phyloP scores from a whole-genome alignment of 2,888 invertebrate genomes.

The Anticlea derivata region DNA sequence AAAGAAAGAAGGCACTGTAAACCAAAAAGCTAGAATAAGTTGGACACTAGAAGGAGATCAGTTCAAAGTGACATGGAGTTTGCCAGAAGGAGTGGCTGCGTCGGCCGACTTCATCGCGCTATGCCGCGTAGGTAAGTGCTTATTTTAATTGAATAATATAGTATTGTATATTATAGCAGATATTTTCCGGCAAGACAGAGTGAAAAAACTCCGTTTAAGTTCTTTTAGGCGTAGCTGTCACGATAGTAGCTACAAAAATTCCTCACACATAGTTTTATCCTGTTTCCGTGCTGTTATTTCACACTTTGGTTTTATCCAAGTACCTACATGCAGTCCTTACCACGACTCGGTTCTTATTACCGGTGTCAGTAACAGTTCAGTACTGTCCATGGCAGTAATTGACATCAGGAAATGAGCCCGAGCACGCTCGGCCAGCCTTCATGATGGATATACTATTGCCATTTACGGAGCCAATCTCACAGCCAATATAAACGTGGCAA shows the following conservation, averaged over 20 bases:
- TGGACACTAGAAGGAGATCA: slow-evolving; percentile 73
- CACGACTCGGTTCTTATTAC: slow-evolving; percentile 39
- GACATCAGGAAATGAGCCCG: slow-evolving; percentile 57
- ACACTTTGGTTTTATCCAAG: slow-evolving; percentile 6
- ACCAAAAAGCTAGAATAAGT: slow-evolving; percentile 45
- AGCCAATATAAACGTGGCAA: slow-evolving; percentile 23
- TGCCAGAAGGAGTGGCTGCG: slow-evolving; percentile 65
- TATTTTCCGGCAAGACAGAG: too few species aligned
- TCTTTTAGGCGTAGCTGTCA: too few species aligned
- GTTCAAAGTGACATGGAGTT: slow-evolving; percentile 73
- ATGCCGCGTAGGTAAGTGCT: slow-evolving; percentile 79
- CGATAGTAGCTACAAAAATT: neutral
- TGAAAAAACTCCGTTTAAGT: too few species aligned
- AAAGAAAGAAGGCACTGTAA: slow-evolving; percentile 22
- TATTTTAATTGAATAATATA: neutral
- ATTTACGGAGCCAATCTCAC: slow-evolving; percentile 30
- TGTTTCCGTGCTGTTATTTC: slow-evolving; percentile 2
- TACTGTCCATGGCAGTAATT: slow-evolving; percentile 61
- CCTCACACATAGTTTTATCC: too few species aligned
- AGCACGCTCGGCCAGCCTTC: slow-evolving; percentile 37
- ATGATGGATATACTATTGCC: slow-evolving; percentile 36
- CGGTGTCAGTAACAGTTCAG: slow-evolving; percentile 38
- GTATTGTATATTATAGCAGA: too few species aligned
- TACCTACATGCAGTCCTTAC: slow-evolving; percentile 14
- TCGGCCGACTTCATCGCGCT: slow-evolving; percentile 80